phyloP scores from a whole-genome alignment of 2,888 invertebrate species.

The Trichopoda pennipes region DNA sequence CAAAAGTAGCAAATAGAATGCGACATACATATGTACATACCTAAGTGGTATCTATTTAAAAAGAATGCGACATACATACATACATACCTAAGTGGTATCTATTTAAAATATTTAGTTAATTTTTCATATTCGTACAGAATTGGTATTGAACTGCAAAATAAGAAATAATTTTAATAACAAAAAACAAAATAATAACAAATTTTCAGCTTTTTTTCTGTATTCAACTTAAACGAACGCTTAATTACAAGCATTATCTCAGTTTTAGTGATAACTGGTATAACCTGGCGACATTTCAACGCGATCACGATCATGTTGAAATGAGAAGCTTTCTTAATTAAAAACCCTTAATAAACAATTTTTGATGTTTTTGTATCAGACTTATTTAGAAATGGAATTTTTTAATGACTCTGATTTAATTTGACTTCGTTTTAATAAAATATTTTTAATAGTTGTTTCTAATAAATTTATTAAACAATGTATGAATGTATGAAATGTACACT shows the following conservation, averaged over 20 bases:
- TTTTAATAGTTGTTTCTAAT: slow-evolving; percentile 27
- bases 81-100: too few relatives aligned
- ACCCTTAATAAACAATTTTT: slow-evolving; percentile 28
- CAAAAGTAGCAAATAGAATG: slow-evolving; percentile 42
- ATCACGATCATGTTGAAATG: slow-evolving; percentile 27
- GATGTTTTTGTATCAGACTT: slow-evolving; percentile 15
- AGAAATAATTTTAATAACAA: too few relatives aligned
- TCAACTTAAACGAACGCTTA: neutral
- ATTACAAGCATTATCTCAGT: slow-evolving; percentile 14
- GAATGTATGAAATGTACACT: neutral
- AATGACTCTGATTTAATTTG: slow-evolving; percentile 29
- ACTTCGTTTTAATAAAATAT: slow-evolving; percentile 26
- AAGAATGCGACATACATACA: slow-evolving; percentile 42
- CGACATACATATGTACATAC: slow-evolving; percentile 28
- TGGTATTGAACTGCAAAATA: too few relatives aligned
- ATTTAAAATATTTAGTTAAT: slow-evolving; percentile 8
- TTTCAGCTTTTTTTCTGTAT: neutral
- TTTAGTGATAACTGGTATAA: slow-evolving; percentile 16
- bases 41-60: too few relatives aligned
- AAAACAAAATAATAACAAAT: too few relatives aligned
- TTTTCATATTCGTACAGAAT: neutral
- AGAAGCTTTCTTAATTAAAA: slow-evolving; percentile 13
- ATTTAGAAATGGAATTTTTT: slow-evolving; percentile 37
- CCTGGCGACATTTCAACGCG: slow-evolving; percentile 30
- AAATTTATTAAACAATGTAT: slow-evolving; percentile 37